A percentile compares a stretch with the other conserved stretches of the same genome.
These are phyloP conservation scores for Tetranychus piercei DNA, from an alignment of 2,888 invertebrate genomes.

Conservation along the genomic window DNA sequence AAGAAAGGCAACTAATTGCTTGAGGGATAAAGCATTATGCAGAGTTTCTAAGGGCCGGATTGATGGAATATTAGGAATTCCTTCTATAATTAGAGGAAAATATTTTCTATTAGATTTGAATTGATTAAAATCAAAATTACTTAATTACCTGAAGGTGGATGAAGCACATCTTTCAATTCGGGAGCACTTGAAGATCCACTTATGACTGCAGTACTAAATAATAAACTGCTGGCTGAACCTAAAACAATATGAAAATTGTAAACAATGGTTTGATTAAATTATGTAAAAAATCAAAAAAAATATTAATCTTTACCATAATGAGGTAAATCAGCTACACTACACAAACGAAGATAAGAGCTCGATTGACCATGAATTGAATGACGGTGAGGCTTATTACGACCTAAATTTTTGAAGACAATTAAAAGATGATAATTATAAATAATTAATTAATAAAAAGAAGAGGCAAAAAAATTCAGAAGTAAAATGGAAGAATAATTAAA, in stretches of 20 bases:
- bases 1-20: conserved; percentile 71
- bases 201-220: conserved; percentile 83
- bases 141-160: conserved; percentile 24
- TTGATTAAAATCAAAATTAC: neutral
- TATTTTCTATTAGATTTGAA: neutral
- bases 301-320: conserved; percentile 20
- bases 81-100: conserved; percentile 31
- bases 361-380: conserved; percentile 90
- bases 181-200: conserved; percentile 82
- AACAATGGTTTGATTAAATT: neutral
- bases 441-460: neutral
- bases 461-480: neutral
- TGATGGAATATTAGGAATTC: conserved; percentile 78
- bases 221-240: conserved; percentile 53
- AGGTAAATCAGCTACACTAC: conserved; percentile 28
- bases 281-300: neutral
- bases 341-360: conserved; percentile 32
- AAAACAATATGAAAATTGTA: conserved; percentile 12
- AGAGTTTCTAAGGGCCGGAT: conserved; percentile 90
- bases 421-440: neutral
- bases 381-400: conserved; percentile 53
- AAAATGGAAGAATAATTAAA: neutral
- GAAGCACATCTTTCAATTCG: conserved; percentile 42
- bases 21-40: conserved; percentile 82
- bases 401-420: neutral